Percentiles rank a stretch among this genome's conserved stretches.
phyloP scores from a whole-genome alignment of 2,888 invertebrate species.

The Endotricha flammealis region DNA sequence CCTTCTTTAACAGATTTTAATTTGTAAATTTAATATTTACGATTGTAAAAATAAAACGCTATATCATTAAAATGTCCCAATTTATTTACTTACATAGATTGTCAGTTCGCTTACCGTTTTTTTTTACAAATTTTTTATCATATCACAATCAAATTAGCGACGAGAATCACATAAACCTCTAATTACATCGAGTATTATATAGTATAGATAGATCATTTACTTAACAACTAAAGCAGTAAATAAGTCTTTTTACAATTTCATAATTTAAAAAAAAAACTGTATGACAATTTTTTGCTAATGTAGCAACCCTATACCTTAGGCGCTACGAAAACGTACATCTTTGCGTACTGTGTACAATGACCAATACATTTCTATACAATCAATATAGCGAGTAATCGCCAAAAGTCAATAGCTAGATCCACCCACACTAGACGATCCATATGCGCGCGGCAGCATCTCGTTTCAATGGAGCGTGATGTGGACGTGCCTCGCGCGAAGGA shows the following conservation, averaged over 20 bases:
- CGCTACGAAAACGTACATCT: no score
- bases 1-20: no score
- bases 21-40: no score
- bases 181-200: slow-evolving; percentile 49
- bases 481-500: no score
- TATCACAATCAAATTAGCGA: slow-evolving; percentile 72
- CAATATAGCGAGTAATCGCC: no score
- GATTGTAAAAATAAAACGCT: slow-evolving; percentile 23
- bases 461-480: no score
- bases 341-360: no score
- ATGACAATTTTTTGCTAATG: neutral
- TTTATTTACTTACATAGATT: slow-evolving; percentile 58
- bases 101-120: slow-evolving; percentile 58
- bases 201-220: slow-evolving; percentile 35
- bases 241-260: slow-evolving; percentile 9
- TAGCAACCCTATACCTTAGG: no score
- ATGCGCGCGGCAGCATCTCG: no score
- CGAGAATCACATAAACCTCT: slow-evolving; percentile 49
- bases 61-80: slow-evolving; percentile 33
- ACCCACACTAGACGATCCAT: no score
- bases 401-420: no score
- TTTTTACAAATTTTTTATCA: slow-evolving; percentile 60
- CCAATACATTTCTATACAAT: no score
- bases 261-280: neutral
- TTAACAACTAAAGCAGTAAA: slow-evolving; percentile 22